phyloP scores from a whole-genome alignment of 2,797 vertebrate species.

The Microhierax caerulescens region DNA sequence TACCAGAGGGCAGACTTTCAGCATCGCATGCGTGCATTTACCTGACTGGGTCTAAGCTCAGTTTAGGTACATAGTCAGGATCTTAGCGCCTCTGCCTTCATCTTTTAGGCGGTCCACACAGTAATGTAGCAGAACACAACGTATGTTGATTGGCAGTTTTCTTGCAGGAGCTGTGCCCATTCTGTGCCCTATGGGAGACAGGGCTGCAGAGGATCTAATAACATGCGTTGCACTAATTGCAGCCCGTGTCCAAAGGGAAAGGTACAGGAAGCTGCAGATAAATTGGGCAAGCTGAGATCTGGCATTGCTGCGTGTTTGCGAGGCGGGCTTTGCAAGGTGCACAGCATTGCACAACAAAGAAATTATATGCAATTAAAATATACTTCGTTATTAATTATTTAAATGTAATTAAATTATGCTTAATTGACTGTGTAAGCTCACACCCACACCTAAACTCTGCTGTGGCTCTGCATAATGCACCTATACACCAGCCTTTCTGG shows the following conservation, averaged over 20 bases:
- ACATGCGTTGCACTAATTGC: background rate
- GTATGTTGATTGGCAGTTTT: background rate
- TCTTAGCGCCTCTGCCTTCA: background rate
- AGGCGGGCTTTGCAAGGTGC: background rate
- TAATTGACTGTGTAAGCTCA: constrained; percentile 15
- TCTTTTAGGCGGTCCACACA: background rate
- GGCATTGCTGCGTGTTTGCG: background rate
- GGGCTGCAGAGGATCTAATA: background rate
- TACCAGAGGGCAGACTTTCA: background rate
- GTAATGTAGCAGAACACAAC: background rate
- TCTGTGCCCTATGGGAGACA: background rate
- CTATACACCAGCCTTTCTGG: background rate
- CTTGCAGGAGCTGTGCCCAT: background rate
- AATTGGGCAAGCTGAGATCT: background rate
- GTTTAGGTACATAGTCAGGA: background rate
- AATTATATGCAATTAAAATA: constrained; percentile 14
- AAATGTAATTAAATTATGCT: constrained; percentile 28
- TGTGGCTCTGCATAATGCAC: background rate
- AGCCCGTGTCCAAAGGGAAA: background rate
- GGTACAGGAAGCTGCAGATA: background rate
- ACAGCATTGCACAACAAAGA: background rate
- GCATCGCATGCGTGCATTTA: background rate
- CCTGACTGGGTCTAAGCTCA: background rate
- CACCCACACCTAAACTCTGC: background rate
- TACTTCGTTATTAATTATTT: constrained; percentile 38